phyloP scores from a whole-genome alignment of 2,113 vertebrate genomes.

The Halcyon malimbica region DNA sequence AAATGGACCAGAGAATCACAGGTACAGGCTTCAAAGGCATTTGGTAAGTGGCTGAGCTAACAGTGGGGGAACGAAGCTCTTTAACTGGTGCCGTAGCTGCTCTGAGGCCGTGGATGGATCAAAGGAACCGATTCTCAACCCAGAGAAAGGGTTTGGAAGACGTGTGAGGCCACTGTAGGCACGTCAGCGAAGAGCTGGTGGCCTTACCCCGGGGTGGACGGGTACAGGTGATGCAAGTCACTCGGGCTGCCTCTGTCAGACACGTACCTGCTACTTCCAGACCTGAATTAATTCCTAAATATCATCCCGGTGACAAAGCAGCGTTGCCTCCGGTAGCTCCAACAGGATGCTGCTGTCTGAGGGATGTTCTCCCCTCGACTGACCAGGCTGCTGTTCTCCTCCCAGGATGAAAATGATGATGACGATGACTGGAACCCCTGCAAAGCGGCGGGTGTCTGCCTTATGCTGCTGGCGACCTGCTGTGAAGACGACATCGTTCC shows the following conservation, averaged over 20 bases:
- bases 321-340: not conserved
- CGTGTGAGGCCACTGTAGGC: not conserved
- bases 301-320: too few species aligned
- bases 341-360: accelerated
- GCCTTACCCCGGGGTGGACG: accelerated
- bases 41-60: not conserved
- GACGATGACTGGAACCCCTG: slow-evolving; percentile 99
- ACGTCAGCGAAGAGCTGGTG: not conserved
- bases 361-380: not conserved
- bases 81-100: not conserved
- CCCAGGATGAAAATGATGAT: slow-evolving; percentile 94
- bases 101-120: not conserved
- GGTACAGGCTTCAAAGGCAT: not conserved
- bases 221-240: not conserved
- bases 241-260: not conserved
- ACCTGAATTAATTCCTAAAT: not conserved
- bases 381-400: not conserved
- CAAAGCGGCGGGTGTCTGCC: slow-evolving; percentile 94
- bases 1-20: not conserved
- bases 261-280: not conserved
- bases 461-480: slow-evolving; percentile 97
- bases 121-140: not conserved
- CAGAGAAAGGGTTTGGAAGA: not conserved
- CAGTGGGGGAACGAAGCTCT: not conserved
- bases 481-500: slow-evolving; percentile 98